A percentile compares a stretch with the other conserved stretches of the same genome.
These are phyloP conservation scores for Teleogryllus oceanicus DNA, from an alignment of 2,888 invertebrate species.

Conservation along the genomic window DNA sequence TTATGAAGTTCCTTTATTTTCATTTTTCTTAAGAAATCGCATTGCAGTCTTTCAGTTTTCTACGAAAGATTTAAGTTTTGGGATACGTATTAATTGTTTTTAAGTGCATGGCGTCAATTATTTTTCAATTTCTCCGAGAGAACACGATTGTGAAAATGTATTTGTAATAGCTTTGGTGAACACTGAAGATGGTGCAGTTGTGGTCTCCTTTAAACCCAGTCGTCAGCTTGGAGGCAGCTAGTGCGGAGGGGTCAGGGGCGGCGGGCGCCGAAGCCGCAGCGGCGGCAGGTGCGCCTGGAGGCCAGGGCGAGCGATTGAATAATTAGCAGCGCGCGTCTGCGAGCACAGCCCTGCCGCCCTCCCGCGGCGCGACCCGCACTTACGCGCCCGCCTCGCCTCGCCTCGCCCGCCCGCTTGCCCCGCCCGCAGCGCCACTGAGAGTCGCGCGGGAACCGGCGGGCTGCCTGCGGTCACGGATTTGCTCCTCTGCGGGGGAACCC, in stretches of 20 bases:
- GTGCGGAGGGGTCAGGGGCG: not conserved
- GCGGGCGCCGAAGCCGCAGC: not conserved
- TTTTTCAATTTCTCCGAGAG: too few species aligned
- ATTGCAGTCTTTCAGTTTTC: too few species aligned
- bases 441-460: not conserved
- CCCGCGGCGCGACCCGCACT: not conserved
- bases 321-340: not conserved
- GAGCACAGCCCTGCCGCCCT: not conserved
- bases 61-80: too few species aligned
- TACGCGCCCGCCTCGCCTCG: not conserved
- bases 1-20: too few species aligned
- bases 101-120: too few species aligned
- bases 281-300: not conserved
- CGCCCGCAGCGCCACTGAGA: not conserved
- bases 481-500: not conserved
- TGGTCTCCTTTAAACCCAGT: too few species aligned
- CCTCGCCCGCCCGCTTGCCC: not conserved
- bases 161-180: too few species aligned
- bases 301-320: not conserved
- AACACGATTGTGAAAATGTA: too few species aligned
- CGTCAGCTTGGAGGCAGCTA: too few species aligned
- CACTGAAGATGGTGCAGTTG: too few species aligned
- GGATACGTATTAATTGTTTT: too few species aligned
- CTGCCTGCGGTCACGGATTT: conserved; percentile 1
- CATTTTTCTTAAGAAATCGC: too few species aligned